Percentiles rank a stretch among this genome's conserved stretches.
These are phyloP conservation scores for Microplitis manilae DNA, from an alignment of 2,888 invertebrate species.

Conservation along the genomic window DNA sequence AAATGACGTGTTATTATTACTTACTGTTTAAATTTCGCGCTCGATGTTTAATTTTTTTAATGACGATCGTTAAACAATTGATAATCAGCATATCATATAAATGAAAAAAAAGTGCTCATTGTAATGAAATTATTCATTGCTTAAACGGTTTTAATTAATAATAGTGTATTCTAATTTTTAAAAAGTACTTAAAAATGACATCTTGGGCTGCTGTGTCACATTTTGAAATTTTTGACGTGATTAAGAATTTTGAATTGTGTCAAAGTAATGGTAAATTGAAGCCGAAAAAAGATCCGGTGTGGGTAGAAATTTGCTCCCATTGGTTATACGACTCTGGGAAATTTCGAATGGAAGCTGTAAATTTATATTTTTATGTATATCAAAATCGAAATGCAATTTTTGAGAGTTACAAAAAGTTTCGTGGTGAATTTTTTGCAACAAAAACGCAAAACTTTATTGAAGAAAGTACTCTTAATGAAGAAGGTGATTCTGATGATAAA, in stretches of 20 bases:
- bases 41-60: too few relatives aligned
- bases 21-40: too few relatives aligned
- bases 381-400: constrained; percentile 32
- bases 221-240: constrained; percentile 27
- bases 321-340: constrained; percentile 22
- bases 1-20: too few relatives aligned
- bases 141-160: not conserved
- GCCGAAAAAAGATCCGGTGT: constrained; percentile 28
- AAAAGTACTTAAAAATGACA: constrained; percentile 4
- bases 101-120: not conserved
- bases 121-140: not conserved
- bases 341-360: constrained; percentile 31
- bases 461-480: constrained; percentile 18
- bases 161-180: constrained; percentile 4
- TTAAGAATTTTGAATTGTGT: constrained; percentile 15
- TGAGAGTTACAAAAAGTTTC: constrained; percentile 21
- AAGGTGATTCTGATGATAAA: constrained; percentile 24
- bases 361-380: constrained; percentile 37
- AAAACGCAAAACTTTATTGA: constrained; percentile 16
- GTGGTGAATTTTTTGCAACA: not conserved
- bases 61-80: too few relatives aligned
- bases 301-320: constrained; percentile 30
- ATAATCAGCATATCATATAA: too few relatives aligned
- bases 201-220: constrained; percentile 28
- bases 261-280: constrained; percentile 32